Conservation (phyloP, 2,797 vertebrate species). For the Falco columbarius region DNA sequence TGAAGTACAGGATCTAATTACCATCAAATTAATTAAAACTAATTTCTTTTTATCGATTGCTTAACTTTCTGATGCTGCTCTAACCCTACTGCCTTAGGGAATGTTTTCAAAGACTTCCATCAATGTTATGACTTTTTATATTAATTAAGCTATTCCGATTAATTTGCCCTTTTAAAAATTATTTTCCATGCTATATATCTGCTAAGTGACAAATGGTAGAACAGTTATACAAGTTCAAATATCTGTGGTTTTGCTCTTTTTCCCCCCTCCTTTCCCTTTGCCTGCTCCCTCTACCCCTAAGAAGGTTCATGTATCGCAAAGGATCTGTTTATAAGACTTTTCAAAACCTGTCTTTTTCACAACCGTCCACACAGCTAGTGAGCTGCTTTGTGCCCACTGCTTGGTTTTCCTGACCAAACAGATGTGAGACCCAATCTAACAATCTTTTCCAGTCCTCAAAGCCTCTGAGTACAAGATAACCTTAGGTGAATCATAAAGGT, state of each 20-base stretch:
- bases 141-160: slow-evolving; percentile 53
- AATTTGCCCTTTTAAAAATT: slow-evolving; percentile 2
- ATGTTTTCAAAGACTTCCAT: slow-evolving; percentile 18
- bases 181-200: background rate
- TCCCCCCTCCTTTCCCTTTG: background rate
- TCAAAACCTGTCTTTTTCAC: background rate
- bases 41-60: slow-evolving; percentile 48
- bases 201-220: background rate
- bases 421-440: background rate
- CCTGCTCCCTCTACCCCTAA: background rate
- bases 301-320: background rate
- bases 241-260: background rate
- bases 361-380: background rate
- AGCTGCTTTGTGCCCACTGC: background rate
- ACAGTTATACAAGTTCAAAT: background rate
- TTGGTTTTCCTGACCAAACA: background rate
- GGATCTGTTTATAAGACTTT: background rate
- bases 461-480: background rate
- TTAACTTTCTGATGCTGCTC: slow-evolving; percentile 9
- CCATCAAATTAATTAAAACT: slow-evolving; percentile 55
- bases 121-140: slow-evolving; percentile 14
- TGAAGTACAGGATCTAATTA: slow-evolving; percentile 27
- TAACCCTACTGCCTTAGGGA: background rate
- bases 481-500: background rate
- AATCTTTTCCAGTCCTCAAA: background rate